Base-by-base conservation (phyloP, 2,113 vertebrate species). In the Ammodytes dubius region DNA sequence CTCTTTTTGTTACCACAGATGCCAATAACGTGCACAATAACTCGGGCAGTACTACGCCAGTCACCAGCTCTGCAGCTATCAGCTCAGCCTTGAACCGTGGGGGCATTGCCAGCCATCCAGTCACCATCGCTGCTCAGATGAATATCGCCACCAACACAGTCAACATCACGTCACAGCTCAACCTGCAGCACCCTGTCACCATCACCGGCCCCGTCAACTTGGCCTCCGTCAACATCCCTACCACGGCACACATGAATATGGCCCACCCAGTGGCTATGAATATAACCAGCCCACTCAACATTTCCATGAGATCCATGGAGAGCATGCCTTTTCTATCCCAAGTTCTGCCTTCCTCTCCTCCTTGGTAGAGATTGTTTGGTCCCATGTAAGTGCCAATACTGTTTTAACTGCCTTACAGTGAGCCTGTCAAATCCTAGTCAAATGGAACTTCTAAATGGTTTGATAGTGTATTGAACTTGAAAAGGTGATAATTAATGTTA, bases 291-390 rank as follows among this genome's bases (percentile, higher is more conserved):
- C 98, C 97, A 4, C 95, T 99, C 88, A 99, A 99, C 95, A 98
- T 99, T 90, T 96, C 98, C 17, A 98, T 99, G 97, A 95, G 98
- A 84, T 94, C 98, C 27, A 98, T 98, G 93, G 98, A 99, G 83
- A 98, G 96, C 95, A 98, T 99, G 98, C 96, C 97, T 88, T 99
- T 99, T 93, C 96, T 99, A 88, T 97, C 98, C 91, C 98, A 99
- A 92, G 97, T 97, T 88, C 94, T 99, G 95, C 98, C 97, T 87
- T 98, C 98, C 17, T 97, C 97, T 81, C 97, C 97, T 53, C 98
- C 97, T 78, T 99, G 97, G 98, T 99, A 97, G 97, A 93, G 49
- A 27, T 1, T 37, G 14, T 37, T 53, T 35, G 52, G 52, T 52
- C 17, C 27, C 6, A 12, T 43, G 64, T 60, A 53, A 57, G 46